phyloP scores from a whole-genome alignment of 2,113 vertebrate species.

The Ellobius talpinus region DNA sequence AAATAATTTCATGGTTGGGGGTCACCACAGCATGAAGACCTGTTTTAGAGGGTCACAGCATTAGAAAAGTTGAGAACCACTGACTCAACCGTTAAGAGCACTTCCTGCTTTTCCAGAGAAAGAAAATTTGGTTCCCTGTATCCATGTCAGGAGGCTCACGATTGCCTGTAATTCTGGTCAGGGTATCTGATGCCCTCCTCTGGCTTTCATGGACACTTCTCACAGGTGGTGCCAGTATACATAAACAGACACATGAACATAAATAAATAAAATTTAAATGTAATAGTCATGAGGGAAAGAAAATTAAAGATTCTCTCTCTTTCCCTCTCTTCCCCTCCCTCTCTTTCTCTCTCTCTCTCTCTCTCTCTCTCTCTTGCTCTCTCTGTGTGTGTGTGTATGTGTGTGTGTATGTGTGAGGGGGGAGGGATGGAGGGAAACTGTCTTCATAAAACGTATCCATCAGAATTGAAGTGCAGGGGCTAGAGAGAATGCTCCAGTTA shows the following conservation, averaged over 20 bases:
- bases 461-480: not conserved
- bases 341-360: not conserved
- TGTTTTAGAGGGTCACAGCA: not conserved
- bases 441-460: not conserved
- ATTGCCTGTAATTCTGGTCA: not conserved
- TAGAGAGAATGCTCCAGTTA: not conserved
- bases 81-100: not conserved
- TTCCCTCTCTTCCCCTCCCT: not conserved
- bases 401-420: too few relatives aligned
- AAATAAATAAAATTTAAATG: not conserved
- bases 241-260: not conserved
- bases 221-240: not conserved
- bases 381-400: too few relatives aligned
- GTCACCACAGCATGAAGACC: not conserved
- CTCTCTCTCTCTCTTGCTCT: not conserved
- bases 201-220: not conserved
- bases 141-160: not conserved
- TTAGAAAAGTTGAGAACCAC: not conserved
- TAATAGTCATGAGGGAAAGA: not conserved
- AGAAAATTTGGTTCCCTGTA: not conserved
- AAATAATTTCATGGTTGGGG: not conserved
- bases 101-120: not conserved
- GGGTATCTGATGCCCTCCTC: not conserved
- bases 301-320: not conserved
- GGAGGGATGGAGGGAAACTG: too few relatives aligned